These are phyloP conservation scores for Drosophila nannoptera DNA, from an alignment of 1,140 invertebrate genomes.

Conservation along the genomic window DNA sequence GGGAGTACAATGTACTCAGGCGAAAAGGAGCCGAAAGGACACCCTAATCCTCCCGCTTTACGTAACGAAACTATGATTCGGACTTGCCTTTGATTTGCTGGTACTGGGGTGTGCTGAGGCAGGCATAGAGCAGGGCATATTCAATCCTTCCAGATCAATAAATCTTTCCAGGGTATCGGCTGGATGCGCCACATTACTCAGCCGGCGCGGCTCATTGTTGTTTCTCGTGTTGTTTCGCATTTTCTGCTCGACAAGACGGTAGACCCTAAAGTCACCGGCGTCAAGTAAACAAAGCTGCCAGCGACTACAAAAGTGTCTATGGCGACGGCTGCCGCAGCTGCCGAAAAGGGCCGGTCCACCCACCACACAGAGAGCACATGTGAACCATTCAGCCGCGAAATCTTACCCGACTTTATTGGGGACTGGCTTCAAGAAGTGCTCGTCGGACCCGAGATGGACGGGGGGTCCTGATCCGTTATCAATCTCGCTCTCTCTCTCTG, in stretches of 20 bases:
- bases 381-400: not conserved
- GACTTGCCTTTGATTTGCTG: constrained; percentile 21
- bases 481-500: no score
- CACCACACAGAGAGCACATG: constrained; percentile 19
- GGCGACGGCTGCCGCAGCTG: constrained; percentile 24
- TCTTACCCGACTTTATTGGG: not conserved
- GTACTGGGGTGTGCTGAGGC: not conserved
- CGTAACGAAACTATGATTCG: constrained; percentile 6
- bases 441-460: no score
- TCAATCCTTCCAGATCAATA: not conserved
- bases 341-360: constrained; percentile 9
- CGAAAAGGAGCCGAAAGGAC: constrained; percentile 7
- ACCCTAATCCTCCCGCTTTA: constrained; percentile 11
- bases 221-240: constrained; percentile 47
- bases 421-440: no score
- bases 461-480: no score
- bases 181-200: not conserved
- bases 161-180: not conserved
- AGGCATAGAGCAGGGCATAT: no score
- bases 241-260: constrained; percentile 63
- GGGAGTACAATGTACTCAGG: constrained; percentile 19
- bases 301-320: constrained; percentile 22
- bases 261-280: constrained; percentile 61
- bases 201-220: constrained; percentile 4
- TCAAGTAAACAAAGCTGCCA: constrained; percentile 58